Percentiles rank a stretch among this genome's conserved stretches.
phyloP scores from a whole-genome alignment of 2,113 vertebrate species.

The Himantopus leucocephalus region DNA sequence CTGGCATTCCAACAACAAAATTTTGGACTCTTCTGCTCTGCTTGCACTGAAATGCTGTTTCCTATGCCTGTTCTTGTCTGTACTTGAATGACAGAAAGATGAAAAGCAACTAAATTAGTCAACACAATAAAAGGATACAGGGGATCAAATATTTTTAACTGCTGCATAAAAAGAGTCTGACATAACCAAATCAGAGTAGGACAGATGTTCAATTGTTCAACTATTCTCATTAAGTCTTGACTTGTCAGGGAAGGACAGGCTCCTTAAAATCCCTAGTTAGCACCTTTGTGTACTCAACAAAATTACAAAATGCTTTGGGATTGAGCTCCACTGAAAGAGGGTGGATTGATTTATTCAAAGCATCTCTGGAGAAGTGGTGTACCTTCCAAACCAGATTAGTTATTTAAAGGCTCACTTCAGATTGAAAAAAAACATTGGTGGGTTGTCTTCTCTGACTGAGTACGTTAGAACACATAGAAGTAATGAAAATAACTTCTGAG shows the following conservation, averaged over 20 bases:
- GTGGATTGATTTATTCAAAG: neutral
- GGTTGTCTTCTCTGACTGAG: neutral
- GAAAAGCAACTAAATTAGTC: neutral
- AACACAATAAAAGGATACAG: neutral
- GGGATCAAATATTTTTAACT: neutral
- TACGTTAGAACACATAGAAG: neutral
- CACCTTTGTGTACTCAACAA: too few relatives aligned
- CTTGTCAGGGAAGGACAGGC: neutral
- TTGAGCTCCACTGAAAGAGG: neutral
- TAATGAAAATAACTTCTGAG: neutral
- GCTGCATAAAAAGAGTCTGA: neutral
- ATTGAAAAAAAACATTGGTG: neutral
- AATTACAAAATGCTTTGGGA: neutral
- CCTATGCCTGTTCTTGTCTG: neutral
- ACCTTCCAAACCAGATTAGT: neutral
- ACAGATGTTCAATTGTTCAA: neutral
- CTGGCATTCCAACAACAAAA: neutral
- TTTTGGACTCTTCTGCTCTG: neutral
- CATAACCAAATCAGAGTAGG: neutral
- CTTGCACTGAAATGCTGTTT: slow-evolving; percentile 15
- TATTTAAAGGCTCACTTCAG: neutral
- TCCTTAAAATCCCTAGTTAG: too few relatives aligned
- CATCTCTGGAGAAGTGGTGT: neutral
- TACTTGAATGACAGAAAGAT: neutral
- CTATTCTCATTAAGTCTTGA: neutral